A percentile compares a stretch with the other conserved stretches of the same genome.
Conservation (phyloP, 2,888 invertebrate genomes). For the Hypselothyrea guttata region DNA sequence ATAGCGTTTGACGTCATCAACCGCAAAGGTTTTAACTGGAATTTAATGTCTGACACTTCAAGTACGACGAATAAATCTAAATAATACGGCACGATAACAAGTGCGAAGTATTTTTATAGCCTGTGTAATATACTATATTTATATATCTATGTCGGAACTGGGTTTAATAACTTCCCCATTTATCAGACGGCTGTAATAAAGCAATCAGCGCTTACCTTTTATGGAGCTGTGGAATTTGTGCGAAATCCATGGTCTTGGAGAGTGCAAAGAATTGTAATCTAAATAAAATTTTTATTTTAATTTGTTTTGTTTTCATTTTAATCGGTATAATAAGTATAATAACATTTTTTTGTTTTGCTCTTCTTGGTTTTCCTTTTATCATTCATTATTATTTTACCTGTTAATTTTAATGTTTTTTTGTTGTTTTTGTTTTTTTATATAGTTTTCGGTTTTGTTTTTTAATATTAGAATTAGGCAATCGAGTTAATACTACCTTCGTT, state of each 20-base stretch:
- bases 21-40: conserved; percentile 9
- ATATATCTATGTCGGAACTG: too few relatives aligned
- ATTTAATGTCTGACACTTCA: too few relatives aligned
- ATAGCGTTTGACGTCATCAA: conserved; percentile 1
- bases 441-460: conserved; percentile 62
- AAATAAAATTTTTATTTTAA: conserved; percentile 81
- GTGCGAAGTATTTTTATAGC: not conserved
- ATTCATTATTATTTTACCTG: conserved; percentile 72
- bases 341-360: conserved; percentile 80
- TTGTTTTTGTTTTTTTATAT: conserved; percentile 62
- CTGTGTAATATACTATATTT: not conserved
- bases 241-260: conserved; percentile 30
- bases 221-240: conserved; percentile 17
- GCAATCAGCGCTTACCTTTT: conserved; percentile 19
- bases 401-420: conserved; percentile 72
- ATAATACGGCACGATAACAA: not conserved
- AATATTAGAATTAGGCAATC: conserved; percentile 81
- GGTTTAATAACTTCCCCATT: too few relatives aligned
- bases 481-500: conserved; percentile 79
- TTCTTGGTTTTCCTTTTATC: conserved; percentile 66
- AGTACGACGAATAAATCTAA: conserved; percentile 9
- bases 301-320: conserved; percentile 80
- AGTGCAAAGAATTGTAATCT: conserved; percentile 71
- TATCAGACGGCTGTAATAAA: not conserved
- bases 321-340: conserved; percentile 81